Base-by-base conservation (phyloP, 2,113 vertebrate genomes). In the Gopherus flavomarginatus region DNA sequence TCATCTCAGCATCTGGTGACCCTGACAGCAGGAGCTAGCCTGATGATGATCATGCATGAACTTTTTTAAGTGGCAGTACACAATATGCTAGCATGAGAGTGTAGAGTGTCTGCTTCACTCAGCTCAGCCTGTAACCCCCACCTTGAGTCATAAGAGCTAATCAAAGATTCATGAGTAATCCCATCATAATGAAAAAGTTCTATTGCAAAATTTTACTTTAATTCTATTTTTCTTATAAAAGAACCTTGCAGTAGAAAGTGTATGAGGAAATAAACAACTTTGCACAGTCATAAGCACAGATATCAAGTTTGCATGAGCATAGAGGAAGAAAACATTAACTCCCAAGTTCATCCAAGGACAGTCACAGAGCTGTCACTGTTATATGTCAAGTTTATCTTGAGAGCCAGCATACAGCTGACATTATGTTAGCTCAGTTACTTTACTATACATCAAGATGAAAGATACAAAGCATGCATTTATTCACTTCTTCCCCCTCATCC, bases 321-420 rank as follows among this genome's bases (percentile, higher is more conserved):
- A 42, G 72, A 27, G 12, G 42, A 53, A 31, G 62, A 8, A 83
- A 84, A 88, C 42, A 69, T 2, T 85, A 81, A 27, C 4, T 1
- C 6, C 52, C 49, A 44, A 85, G 79, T 83, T 95, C 26, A 95
- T 87, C 29, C 14, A 86, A 87, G 91, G 8, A 14, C 53, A 78
- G 8, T 4, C 1, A 88, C 79, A 47, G 5, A 53, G 2, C 27
- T 57, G 2, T 22, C 5, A 83, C 57, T 69, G 42, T 11, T 2
- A 81, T 10, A 89, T 88, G 35, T 92, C 44, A 89, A 16, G 52
- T 44, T 86, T 59, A 82, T 3, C 35, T n/a, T 38, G 11, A 91
- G 29, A 86, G 5, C 1, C 35, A 94, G 35, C 17, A 49, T 0
- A 82, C 10, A 87, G 7, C 27, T 81, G 94, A 65, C 9, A 8